Evolutionary conservation across 2,797 vertebrate species (phyloP).

Genomic region (Calcarius lapponicus): DNA sequence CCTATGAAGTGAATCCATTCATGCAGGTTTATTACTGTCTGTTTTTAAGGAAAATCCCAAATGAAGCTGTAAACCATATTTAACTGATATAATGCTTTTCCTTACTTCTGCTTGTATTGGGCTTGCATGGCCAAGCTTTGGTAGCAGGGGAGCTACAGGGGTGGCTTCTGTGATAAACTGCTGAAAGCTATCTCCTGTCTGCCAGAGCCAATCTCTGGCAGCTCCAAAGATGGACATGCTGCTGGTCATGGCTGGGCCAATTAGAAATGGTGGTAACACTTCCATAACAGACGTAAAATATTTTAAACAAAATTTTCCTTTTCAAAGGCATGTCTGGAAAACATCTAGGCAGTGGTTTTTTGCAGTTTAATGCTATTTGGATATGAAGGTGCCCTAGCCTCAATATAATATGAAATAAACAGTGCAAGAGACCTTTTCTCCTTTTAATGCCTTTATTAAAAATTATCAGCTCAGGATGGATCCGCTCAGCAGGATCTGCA

Average conservation of each 20-base stretch:
- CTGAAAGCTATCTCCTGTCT: background rate
- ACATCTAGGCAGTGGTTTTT: background rate
- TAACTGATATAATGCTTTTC: background rate
- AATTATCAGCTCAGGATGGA: too few relatives aligned
- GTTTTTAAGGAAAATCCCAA: background rate
- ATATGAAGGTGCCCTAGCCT: background rate
- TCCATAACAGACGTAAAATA: background rate
- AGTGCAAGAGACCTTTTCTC: too few relatives aligned
- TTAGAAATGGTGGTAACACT: background rate
- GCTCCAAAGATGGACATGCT: background rate
- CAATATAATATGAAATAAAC: too few relatives aligned
- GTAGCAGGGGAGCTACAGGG: background rate
- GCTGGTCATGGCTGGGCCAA: background rate
- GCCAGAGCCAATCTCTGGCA: background rate
- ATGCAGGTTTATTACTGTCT: background rate
- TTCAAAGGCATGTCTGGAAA: background rate
- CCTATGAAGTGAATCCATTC: background rate
- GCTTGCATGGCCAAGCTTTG: background rate
- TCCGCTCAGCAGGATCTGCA: too few relatives aligned
- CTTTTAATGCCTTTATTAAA: too few relatives aligned
- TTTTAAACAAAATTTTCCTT: background rate
- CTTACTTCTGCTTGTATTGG: background rate
- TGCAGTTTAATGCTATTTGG: slow-evolving; percentile 17
- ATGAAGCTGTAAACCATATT: background rate
- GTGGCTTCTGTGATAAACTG: background rate